phyloP scores from a whole-genome alignment of 2,113 vertebrate species.

The Sebastes schlegelii region DNA sequence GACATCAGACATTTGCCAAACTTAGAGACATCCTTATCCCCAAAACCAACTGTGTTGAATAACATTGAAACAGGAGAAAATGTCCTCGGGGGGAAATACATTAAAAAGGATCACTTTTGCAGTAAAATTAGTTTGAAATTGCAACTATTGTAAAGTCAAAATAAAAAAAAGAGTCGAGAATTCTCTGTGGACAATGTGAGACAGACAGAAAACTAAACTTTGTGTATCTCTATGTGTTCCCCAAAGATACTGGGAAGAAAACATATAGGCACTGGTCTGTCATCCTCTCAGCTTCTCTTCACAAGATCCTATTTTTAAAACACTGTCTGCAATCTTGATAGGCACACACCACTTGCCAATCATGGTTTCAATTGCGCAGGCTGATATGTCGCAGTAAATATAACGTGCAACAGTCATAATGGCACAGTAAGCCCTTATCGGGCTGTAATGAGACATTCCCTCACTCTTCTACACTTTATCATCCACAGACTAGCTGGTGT shows the following conservation, averaged over 20 bases:
- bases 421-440: conserved; percentile 76
- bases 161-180: not conserved
- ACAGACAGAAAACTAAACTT: conserved; percentile 23
- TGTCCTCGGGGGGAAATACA: too few species aligned
- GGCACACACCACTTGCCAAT: conserved; percentile 81
- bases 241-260: conserved; percentile 59
- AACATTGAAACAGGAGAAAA: too few species aligned
- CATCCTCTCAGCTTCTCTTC: conserved; percentile 53
- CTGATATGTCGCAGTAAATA: conserved; percentile 83
- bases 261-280: conserved; percentile 24
- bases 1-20: too few species aligned
- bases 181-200: conserved; percentile 13
- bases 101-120: too few species aligned
- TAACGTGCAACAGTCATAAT: conserved; percentile 76
- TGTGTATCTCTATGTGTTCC: conserved; percentile 49
- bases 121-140: too few species aligned
- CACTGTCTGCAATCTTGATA: conserved; percentile 72
- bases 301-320: conserved; percentile 70
- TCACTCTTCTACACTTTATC: conserved; percentile 79
- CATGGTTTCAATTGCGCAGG: conserved; percentile 77
- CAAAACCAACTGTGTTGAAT: too few species aligned
- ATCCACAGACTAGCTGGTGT: conserved; percentile 73
- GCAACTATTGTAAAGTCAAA: too few species aligned
- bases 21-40: too few species aligned
- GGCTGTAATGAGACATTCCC: conserved; percentile 75